phyloP scores from a whole-genome alignment of 2,888 invertebrate species.

The Achlya flavicornis region DNA sequence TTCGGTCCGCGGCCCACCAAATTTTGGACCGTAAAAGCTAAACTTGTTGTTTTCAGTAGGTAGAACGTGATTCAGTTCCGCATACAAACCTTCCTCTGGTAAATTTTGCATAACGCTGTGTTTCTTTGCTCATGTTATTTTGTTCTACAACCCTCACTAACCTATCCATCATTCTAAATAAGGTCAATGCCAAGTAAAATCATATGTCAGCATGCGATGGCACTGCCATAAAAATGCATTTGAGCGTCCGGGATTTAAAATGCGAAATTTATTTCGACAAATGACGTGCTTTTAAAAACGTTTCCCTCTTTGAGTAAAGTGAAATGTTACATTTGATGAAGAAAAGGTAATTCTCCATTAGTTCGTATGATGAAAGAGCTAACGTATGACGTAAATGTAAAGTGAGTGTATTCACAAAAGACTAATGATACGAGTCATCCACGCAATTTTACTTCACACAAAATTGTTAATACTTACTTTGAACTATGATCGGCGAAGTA shows the following conservation, averaged over 20 bases:
- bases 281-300: constrained; percentile 1
- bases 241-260: background rate
- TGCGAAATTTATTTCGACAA: constrained; percentile 1
- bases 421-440: too few relatives aligned
- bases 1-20: too few relatives aligned
- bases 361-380: background rate
- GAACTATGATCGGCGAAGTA: too few relatives aligned
- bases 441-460: too few relatives aligned
- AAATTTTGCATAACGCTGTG: too few relatives aligned
- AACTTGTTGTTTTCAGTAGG: too few relatives aligned
- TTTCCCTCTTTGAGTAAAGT: background rate
- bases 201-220: background rate
- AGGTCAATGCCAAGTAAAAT: constrained; percentile 1
- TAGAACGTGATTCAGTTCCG: background rate
- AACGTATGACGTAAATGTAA: background rate
- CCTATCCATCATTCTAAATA: background rate
- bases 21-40: too few relatives aligned
- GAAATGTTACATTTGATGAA: background rate
- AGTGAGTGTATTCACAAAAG: background rate
- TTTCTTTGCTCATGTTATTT: background rate
- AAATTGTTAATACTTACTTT: too few relatives aligned
- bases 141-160: background rate
- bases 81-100: too few relatives aligned
- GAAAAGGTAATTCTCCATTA: background rate
- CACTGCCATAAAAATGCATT: background rate